Evolutionary conservation across 2,113 vertebrate genomes (phyloP).

Genomic region (Murina feae): DNA sequence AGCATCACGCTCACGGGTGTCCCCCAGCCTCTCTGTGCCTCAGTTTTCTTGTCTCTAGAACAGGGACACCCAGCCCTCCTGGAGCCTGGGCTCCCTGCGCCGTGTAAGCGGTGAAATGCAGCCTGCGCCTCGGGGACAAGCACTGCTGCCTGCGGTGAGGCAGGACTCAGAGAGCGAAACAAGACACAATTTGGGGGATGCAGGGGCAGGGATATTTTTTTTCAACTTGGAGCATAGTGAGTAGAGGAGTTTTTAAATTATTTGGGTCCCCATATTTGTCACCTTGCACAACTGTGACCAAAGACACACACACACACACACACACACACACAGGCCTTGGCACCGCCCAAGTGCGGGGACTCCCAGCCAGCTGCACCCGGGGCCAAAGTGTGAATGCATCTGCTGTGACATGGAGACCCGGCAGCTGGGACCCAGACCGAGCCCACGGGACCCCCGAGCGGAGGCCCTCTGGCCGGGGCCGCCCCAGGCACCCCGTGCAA

Average conservation of each 20-base stretch:
- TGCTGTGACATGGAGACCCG: not conserved
- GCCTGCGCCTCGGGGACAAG: not conserved
- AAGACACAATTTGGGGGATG: not conserved
- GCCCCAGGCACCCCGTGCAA: not conserved
- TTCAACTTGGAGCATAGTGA: not conserved
- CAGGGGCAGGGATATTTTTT: no score
- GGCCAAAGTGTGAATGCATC: not conserved
- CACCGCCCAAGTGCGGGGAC: no score
- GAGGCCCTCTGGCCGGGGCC: not conserved
- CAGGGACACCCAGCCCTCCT: not conserved
- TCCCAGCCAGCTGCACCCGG: not conserved
- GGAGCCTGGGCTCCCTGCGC: not conserved
- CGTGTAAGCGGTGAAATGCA: not conserved
- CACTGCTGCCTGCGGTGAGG: not conserved
- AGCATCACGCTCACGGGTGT: fast-evolving
- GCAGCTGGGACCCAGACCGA: not conserved
- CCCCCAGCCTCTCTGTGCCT: not conserved
- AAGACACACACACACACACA: no score
- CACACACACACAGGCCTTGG: no score
- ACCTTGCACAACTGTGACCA: not conserved
- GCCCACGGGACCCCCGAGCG: fast-evolving
- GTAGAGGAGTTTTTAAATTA: not conserved
- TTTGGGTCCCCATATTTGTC: not conserved
- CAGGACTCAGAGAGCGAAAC: not conserved
- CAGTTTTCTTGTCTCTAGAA: not conserved